Percentiles rank a stretch among this genome's conserved stretches.
phyloP scores from a whole-genome alignment of 2,888 invertebrate species.

The Drosophila mercatorum region DNA sequence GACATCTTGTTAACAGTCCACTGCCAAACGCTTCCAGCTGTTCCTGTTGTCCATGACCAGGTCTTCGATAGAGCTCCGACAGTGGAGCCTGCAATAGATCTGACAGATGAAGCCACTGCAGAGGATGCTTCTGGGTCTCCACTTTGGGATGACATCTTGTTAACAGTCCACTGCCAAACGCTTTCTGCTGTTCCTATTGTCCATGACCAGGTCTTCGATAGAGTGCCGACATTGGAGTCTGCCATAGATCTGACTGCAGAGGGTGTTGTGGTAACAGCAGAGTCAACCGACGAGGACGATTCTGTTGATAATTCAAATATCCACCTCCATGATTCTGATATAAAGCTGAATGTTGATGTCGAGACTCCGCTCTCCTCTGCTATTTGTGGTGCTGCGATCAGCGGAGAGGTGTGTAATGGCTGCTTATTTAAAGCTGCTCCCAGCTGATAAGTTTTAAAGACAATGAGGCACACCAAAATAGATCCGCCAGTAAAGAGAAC shows the following conservation, averaged over 20 bases:
- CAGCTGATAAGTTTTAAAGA: not conserved
- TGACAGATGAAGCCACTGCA: not conserved
- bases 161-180: not conserved
- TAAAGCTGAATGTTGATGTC: not conserved
- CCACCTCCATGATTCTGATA: not conserved
- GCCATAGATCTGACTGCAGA: not conserved
- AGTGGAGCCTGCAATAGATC: not conserved
- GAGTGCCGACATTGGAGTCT: not conserved
- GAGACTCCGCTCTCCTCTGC: not conserved
- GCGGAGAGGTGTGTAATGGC: not conserved
- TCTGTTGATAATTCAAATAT: not conserved
- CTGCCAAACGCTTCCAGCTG: not conserved
- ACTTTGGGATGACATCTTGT: slow-evolving; percentile 5
- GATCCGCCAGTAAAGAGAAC: not conserved
- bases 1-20: not conserved
- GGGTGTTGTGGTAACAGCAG: not conserved
- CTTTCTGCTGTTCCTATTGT: not conserved
- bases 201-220: not conserved
- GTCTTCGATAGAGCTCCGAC: not conserved
- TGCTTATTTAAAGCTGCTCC: not conserved
- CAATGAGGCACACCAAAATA: not conserved
- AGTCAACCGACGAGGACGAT: not conserved
- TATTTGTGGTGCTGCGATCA: too few relatives aligned
- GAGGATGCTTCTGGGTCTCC: not conserved
- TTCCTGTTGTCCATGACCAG: not conserved